These are phyloP conservation scores for Rhabdomys dilectus DNA, from an alignment of 2,113 vertebrate species.

Conservation along the genomic window DNA sequence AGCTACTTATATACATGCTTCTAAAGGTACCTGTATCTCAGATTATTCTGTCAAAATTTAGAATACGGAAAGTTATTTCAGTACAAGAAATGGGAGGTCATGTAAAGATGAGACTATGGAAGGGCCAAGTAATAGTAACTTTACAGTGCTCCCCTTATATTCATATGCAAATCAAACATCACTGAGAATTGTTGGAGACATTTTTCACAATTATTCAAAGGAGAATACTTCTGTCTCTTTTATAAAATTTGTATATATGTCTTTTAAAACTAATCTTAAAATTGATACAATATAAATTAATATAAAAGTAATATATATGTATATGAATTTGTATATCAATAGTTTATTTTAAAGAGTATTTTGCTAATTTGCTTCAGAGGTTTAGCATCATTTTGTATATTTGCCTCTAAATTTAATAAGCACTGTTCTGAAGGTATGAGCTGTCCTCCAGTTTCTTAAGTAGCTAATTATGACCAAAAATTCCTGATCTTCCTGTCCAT, in stretches of 20 bases:
- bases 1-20: background rate
- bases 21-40: background rate
- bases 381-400: background rate
- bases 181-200: background rate
- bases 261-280: slow-evolving; percentile 7
- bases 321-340: background rate
- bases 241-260: background rate
- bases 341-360: background rate
- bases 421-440: background rate
- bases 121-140: background rate
- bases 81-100: background rate
- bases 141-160: background rate
- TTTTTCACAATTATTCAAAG: background rate
- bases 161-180: background rate
- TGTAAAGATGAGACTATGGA: background rate
- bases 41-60: background rate
- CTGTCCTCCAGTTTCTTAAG: background rate
- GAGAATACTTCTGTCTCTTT: background rate
- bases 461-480: background rate
- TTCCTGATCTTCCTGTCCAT: background rate
- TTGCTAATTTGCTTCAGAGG: background rate
- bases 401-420: background rate
- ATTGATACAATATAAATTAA: background rate
- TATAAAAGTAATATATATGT: background rate
- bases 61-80: background rate